phyloP scores from a whole-genome alignment of 1,140 invertebrate genomes.

The Tenebrio molitor region DNA sequence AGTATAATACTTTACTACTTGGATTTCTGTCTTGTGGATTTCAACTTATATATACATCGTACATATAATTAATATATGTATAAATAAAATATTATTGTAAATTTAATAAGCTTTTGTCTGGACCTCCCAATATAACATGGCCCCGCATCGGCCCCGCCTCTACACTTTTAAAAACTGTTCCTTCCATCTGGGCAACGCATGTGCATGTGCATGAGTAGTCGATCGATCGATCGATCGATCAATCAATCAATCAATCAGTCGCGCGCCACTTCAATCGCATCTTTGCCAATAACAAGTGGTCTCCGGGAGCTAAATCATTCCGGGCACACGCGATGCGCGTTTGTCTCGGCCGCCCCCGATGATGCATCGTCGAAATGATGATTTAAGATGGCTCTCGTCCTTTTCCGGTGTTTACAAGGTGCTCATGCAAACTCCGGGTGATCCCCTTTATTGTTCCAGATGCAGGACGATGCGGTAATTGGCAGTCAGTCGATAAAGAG shows the following conservation, averaged over 20 bases:
- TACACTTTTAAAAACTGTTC: too few relatives aligned
- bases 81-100: conserved; percentile 66
- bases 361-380: too few relatives aligned
- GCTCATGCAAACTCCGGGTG: conserved; percentile 52
- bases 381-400: conserved; percentile 64
- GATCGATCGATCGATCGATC: too few relatives aligned
- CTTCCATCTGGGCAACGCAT: too few relatives aligned
- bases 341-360: too few relatives aligned
- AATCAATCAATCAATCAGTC: too few relatives aligned
- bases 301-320: conserved; percentile 66
- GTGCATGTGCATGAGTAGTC: too few relatives aligned
- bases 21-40: conserved; percentile 66
- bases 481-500: conserved; percentile 18
- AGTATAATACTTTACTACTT: conserved; percentile 55
- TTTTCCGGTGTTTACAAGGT: conserved; percentile 64
- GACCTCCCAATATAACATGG: too few relatives aligned
- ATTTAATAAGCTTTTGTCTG: conserved; percentile 48
- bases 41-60: conserved; percentile 64
- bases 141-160: conserved; percentile 73
- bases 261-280: conserved; percentile 63
- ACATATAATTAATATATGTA: conserved; percentile 66
- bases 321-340: conserved; percentile 55
- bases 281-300: conserved; percentile 67
- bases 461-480: conserved; percentile 1
- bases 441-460: too few relatives aligned